These are phyloP conservation scores for Dendrolimus punctatus DNA, from an alignment of 1,140 invertebrate species.

Conservation along the genomic window DNA sequence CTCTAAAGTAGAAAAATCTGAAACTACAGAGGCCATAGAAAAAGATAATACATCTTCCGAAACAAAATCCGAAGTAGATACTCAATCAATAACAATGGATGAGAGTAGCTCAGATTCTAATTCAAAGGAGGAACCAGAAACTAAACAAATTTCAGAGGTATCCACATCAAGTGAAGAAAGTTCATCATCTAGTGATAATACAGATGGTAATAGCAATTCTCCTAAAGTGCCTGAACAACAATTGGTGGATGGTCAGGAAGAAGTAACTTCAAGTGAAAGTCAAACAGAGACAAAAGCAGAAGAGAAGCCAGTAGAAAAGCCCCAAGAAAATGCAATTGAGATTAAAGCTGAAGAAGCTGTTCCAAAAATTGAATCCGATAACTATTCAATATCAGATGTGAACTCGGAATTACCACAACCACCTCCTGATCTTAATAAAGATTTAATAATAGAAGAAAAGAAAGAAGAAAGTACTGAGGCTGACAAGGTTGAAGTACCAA, in stretches of 20 bases:
- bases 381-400: slow-evolving; percentile 62
- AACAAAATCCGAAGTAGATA: slow-evolving; percentile 16
- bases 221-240: slow-evolving; percentile 42
- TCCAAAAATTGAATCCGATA: slow-evolving; percentile 34
- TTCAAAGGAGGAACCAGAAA: slow-evolving; percentile 42
- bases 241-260: slow-evolving; percentile 31
- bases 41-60: slow-evolving; percentile 13
- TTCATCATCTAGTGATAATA: slow-evolving; percentile 63
- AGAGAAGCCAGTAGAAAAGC: slow-evolving; percentile 15
- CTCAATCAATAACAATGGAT: slow-evolving; percentile 25
- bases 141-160: slow-evolving; percentile 41
- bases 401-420: slow-evolving; percentile 47
- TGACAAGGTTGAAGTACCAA: slow-evolving; percentile 8
- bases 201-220: slow-evolving; percentile 60
- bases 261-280: slow-evolving; percentile 3
- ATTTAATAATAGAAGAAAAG: slow-evolving; percentile 20
- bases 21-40: slow-evolving; percentile 11
- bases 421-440: slow-evolving; percentile 1
- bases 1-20: slow-evolving; percentile 8
- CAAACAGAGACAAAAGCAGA: slow-evolving; percentile 19
- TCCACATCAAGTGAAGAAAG: slow-evolving; percentile 60
- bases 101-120: slow-evolving; percentile 45
- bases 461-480: slow-evolving; percentile 10
- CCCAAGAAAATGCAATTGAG: slow-evolving; percentile 12
- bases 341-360: slow-evolving; percentile 15